Base-by-base conservation (phyloP, 2,113 vertebrate genomes). In the Bos javanicus region DNA sequence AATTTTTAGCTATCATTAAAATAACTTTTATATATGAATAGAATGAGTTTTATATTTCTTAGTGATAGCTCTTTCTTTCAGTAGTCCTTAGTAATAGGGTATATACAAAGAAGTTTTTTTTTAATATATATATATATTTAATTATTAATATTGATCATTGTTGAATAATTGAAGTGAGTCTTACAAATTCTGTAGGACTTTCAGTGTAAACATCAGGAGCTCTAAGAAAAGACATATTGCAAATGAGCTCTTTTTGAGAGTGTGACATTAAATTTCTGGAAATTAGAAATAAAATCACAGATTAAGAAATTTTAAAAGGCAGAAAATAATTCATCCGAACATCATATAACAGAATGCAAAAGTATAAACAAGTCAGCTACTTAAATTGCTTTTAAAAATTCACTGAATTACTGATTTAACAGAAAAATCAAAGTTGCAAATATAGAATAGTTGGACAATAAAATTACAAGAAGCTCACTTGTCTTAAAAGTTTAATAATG, bases 351-450 rank as follows among this genome's bases (percentile, higher is more conserved):
- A 62, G 57, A 89, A 89, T 3, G 43, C 1, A 39, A 85, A 90
- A 52, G 1, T 78, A n/a, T 60, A 82, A 91, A 82, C 6, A 83
- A 57, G 13, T 88, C 19, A 88, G 11, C 36, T 21, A 90, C 30
- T 59, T 95, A 82, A 85, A 28, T 84, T 39, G 16, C n/a, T 76
- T 71, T n/a, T 19, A 76, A 57, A 46, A 46, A n/a, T 33, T 95
- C 21, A 97, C 78, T 25, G 30, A 92, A 85, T 81, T 93, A 57
- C 56, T 64, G 54, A 80, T 83, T 36, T 92, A 92, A 78, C 5
- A 64, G 48, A 86, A 96, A 96, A 92, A 80, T 48, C 6, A 84
- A 95, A 96, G 21, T 62, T 87, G 6, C n/a, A 90, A 56, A 90
- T 71, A n/a, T 23, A 84, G 8, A 90, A 14, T n/a, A 28, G 3